Evolutionary conservation across 2,113 vertebrate genomes (phyloP), one percentile per base, ranked within the genome.

Genomic region (Platichthys stellatus): DNA sequence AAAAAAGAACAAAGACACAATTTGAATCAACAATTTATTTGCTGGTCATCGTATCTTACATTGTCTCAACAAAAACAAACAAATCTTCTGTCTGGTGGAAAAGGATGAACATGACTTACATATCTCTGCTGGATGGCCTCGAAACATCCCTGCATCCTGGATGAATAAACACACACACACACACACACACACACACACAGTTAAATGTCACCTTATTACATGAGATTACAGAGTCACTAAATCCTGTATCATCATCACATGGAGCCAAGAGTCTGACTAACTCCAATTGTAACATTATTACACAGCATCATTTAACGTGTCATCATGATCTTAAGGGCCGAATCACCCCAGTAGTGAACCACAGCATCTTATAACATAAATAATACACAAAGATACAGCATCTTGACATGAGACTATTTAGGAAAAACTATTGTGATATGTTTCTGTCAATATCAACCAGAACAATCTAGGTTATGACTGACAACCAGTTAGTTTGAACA

Each of bases 111-210:
- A 15, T 74, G 23, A 97, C 97, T 98, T 93, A 99, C 98, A 1
- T 97, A 99, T 95, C 96, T 98, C 86, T 92, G 97, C 91, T 98
- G 94, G 81, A 99, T 95, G 85, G 97, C 98, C 87, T 99, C 97
- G 72, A 98, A 98, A 85, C 97, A 98, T 69, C 98, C 97, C 69
- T 96, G 91, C 95, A 99, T 96, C 98, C 97, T 99, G 90, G 49
- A 91, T 88, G 69, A 83, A 63, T 13, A 35, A 0, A 31, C 0
- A 61, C 18, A 60, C 56, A 60, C 28, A 60, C 2, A 62, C 9
- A 38, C n/a, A 57, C 49, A n/a, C 18, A 60, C 56, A 60, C 28
- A 51, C 49, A 21, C 2, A 2, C 8, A 7, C 51, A 53, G 9
- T 9, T n/a, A 2, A 20, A 20, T 9, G 6, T 4, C 51, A n/a